Evolutionary conservation across 2,888 invertebrate genomes (phyloP).

Genomic region (Perdita meconis): DNA sequence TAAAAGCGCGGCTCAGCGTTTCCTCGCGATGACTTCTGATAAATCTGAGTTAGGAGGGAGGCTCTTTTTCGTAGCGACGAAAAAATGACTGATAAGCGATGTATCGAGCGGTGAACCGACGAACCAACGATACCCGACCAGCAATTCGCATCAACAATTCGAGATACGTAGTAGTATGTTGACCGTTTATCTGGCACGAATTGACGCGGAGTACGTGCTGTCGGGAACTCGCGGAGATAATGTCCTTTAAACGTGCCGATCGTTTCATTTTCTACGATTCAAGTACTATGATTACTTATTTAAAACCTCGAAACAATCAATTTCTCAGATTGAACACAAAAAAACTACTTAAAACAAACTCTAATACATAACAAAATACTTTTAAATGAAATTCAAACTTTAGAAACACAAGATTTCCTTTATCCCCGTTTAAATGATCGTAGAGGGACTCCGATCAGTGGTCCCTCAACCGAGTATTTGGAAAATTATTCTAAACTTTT

Average conservation of each 20-base stretch:
- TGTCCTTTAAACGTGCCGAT: neutral
- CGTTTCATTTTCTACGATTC: neutral
- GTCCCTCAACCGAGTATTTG: too few relatives aligned
- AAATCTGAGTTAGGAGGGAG: neutral
- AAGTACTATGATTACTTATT: too few relatives aligned
- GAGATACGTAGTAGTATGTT: constrained; percentile 5
- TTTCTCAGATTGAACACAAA: too few relatives aligned
- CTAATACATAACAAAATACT: too few relatives aligned
- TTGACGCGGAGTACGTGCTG: constrained; percentile 1
- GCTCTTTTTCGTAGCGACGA: neutral
- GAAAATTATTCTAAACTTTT: too few relatives aligned
- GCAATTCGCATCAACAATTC: constrained; percentile 6
- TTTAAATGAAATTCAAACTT: too few relatives aligned
- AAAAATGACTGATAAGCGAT: constrained; percentile 11
- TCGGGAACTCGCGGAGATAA: constrained; percentile 11
- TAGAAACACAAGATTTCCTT: too few relatives aligned
- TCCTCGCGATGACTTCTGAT: constrained; percentile 6
- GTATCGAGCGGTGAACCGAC: constrained; percentile 6
- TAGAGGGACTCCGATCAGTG: too few relatives aligned
- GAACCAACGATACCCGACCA: neutral
- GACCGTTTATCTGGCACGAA: constrained; percentile 21
- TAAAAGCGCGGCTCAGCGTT: neutral
- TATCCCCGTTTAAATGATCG: too few relatives aligned
- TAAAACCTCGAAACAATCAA: too few relatives aligned
- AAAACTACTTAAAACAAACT: too few relatives aligned